Evolutionary conservation across 2,113 vertebrate genomes (phyloP), one percentile per base, ranked within the genome.

Genomic region (Hippocampus mohnikei): DNA sequence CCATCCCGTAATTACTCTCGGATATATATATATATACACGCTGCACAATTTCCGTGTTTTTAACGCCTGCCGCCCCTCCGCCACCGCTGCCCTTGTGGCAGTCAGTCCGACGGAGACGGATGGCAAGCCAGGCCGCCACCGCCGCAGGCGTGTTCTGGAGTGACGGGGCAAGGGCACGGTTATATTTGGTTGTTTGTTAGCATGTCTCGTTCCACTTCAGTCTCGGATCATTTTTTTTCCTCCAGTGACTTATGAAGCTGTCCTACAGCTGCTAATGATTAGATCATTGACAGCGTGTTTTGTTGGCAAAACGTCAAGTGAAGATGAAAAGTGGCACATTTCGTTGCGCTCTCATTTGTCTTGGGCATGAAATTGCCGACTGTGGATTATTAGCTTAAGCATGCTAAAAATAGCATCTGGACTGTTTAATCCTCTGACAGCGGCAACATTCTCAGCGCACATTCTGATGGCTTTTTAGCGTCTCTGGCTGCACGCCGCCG

Each of bases 361-460:
- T 37, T 86, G 86, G 82, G 77, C 85, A 76, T 80, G 70, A 85
- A 82, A 83, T 83, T 70, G 67, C 78, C 79, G 74, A 76, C 80
- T 88, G 73, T 78, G 88, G 88, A 88, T 90, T 92, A 88, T 92
- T 91, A 91, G 86, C 87, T 87, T 91, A 90, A 89, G 86, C 85
- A 84, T 81, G 88, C 88, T 90, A 89, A 90, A 92, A 91, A 92
- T 91, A 91, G 88, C 88, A 83, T 79, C 86, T 84, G 88, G 90
- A 87, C 87, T 84, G 88, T 87, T 87, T 85, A 89, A 92, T 89
- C 88, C 84, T 83, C 80, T 87, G 87, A 89, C 88, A 90, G 85
- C 84, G 81, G 81, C 78, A 84, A 84, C 88, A 82, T 29, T 87
- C 88, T 88, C 89, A 75, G 27, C 15, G 15, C 84, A 84, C 85